Percentiles rank a stretch among this genome's conserved stretches.
Evolutionary conservation across 2,113 vertebrate genomes (phyloP).

Genomic region (Dissostichus mawsoni): DNA sequence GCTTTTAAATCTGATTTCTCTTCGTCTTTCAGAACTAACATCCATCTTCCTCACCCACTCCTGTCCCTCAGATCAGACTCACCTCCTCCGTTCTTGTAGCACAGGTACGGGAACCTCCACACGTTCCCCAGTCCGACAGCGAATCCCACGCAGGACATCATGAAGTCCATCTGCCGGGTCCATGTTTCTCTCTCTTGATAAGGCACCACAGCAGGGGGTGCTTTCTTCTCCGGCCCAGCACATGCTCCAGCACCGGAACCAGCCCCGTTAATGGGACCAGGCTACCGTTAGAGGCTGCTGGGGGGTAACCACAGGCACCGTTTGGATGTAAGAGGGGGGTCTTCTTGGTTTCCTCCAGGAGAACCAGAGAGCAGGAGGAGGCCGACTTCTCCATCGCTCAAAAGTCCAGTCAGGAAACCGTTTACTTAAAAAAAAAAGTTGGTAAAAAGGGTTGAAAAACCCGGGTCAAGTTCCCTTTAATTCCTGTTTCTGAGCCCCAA

Average conservation of each 20-base stretch:
- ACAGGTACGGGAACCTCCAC: slow-evolving; percentile 93
- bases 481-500: background rate
- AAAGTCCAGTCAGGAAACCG: slow-evolving; percentile 6
- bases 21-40: no score
- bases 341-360: slow-evolving; percentile 81
- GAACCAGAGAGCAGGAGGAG: slow-evolving; percentile 75
- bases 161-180: slow-evolving; percentile 96
- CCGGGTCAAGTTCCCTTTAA: no score
- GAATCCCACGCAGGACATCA: slow-evolving; percentile 94
- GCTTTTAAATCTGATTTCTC: no score
- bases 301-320: slow-evolving; percentile 49
- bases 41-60: background rate
- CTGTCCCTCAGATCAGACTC: slow-evolving; percentile 50
- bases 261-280: slow-evolving; percentile 44
- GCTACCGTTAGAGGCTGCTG: slow-evolving; percentile 59
- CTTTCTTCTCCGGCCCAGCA: slow-evolving; percentile 50
- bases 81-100: slow-evolving; percentile 95
- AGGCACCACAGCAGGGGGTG: slow-evolving; percentile 5
- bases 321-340: slow-evolving; percentile 75
- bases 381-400: slow-evolving; percentile 78
- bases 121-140: slow-evolving; percentile 92
- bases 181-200: slow-evolving; percentile 89
- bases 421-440: background rate
- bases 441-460: no score
- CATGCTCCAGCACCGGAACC: slow-evolving; percentile 22